Percentiles rank a stretch among this genome's conserved stretches.
These are phyloP conservation scores for Leptosomus discolor DNA, from an alignment of 2,113 vertebrate genomes.

Conservation along the genomic window DNA sequence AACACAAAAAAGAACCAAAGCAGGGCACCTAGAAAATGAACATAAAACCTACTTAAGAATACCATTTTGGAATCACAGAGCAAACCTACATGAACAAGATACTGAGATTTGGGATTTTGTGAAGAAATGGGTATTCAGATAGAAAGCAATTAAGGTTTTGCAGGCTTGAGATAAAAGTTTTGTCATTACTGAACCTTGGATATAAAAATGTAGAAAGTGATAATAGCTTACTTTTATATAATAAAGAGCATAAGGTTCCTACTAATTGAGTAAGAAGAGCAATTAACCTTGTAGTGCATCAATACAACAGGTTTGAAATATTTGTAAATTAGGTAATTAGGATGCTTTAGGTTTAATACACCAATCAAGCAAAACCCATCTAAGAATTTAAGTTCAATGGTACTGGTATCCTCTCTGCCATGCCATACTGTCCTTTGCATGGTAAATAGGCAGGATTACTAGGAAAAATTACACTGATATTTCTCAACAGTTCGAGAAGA, in stretches of 20 bases:
- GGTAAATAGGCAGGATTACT: background rate
- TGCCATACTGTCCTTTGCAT: background rate
- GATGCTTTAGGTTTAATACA: background rate
- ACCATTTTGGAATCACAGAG: background rate
- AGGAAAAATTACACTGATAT: background rate
- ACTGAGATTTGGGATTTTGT: background rate
- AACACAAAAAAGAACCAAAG: background rate
- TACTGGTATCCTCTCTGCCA: background rate
- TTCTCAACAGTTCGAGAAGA: background rate
- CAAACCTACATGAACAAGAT: background rate
- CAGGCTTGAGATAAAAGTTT: conserved; percentile 1
- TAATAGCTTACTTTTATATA: conserved; percentile 41
- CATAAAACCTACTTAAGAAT: background rate
- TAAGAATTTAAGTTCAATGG: background rate
- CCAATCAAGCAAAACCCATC: background rate
- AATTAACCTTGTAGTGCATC: conserved; percentile 50
- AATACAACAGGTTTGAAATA: background rate
- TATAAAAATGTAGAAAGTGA: background rate
- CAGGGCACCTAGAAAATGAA: background rate
- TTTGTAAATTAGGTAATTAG: conserved; percentile 51
- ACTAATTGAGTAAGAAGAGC: conserved; percentile 35
- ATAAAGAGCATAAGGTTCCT: background rate
- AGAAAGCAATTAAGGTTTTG: background rate
- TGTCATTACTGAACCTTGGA: background rate
- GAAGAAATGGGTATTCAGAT: background rate